Evolutionary conservation across 2,797 vertebrate species (phyloP), one percentile per base, ranked within the genome.

Genomic region (Gallirallus australis): DNA sequence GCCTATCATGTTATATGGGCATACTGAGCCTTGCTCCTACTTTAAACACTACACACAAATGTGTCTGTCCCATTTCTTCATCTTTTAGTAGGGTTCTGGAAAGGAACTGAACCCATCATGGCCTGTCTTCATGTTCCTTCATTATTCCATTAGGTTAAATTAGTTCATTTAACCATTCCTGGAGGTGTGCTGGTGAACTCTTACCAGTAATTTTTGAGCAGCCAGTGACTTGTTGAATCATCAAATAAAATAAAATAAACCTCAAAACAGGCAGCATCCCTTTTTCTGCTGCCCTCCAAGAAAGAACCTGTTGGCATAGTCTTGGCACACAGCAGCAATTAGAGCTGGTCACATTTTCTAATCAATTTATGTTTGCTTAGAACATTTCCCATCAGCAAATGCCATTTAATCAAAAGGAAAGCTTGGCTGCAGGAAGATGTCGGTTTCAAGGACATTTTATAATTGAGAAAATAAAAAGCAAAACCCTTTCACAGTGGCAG

Each of bases 381-480:
- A 70, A 57, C 4, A 10, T 73, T 87, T 80, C 82, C 80, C 64
- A 73, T 77, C 48, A 76, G 25, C 63, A 92, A 92, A 68, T 70
- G 56, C 19, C 45, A 70, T 91, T 93, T 82, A 96, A 94, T 77
- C 40, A 70, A 60, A 80, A 71, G 8, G 24, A 68, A 65, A 59
- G 9, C 47, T 52, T 77, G 57, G 25, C 68, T 85, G 48, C 23
- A 20, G 68, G 40, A 40, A 54, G 76, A 37, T 30, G 21, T 25
- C 12, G 0, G 2, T 90, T 82, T 80, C 37, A 73, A 92, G 69
- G 40, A 54, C 18, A 3, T 64, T 73, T 60, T 53, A 64, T 52
- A 63, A 77, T 18, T 53, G 35, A 80, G 64, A 90, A 92, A 90
- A 89, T 40, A 45, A 73, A 78, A 68, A 64, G 10, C 0, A 0